Evolutionary conservation across 2,797 vertebrate species (phyloP), one percentile per base, ranked within the genome.

Genomic region (Microchirus variegatus): DNA sequence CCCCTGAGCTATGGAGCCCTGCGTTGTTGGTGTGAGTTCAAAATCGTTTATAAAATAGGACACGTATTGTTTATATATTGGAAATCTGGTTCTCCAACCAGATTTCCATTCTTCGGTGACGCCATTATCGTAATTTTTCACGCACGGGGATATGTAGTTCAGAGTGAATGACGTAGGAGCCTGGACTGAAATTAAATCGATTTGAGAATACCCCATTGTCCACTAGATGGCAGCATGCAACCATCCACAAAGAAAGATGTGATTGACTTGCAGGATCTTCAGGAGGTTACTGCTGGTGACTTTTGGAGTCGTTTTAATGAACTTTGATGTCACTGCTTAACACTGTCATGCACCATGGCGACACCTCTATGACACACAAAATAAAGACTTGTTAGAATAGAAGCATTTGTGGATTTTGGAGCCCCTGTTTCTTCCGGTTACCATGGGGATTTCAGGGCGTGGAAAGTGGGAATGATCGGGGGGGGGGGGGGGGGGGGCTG

Each of bases 361-460:
- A 22, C 22, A 46, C 3, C 6, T 1, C 36, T 5, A 0, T 7
- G 13, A 1, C 19, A 8, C 19, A 2, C 9, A 6, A 36, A 36
- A 1, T 4, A 40, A 0, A 9, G n/a, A 15, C 3, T 0, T 1
- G 3, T 9, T 9, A 12, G 22, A 9, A 17, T 9, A 12, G 22
- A 9, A 17, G 12, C 4, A 17, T 11, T 1, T 9, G 45, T 43
- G 19, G 10, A 16, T 15, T 17, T 40, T 9, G 46, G 31, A 13
- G 31, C 4, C 17, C 18, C 2, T n/a, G 4, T 53, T 38, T 45
- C 50, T 22, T 63, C 65, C 73, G 61, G 63, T 9, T 41, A 1
- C 50, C 9, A 36, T 5, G 40, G 54, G 72, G 68, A 35, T 37
- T 55, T 67, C 38, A 53, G 67, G 82, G 85, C 67, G 79, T 78